A percentile compares a stretch with the other conserved stretches of the same genome.
These are phyloP conservation scores for Ichneumon xanthorius DNA, from an alignment of 2,888 invertebrate genomes.

Conservation along the genomic window DNA sequence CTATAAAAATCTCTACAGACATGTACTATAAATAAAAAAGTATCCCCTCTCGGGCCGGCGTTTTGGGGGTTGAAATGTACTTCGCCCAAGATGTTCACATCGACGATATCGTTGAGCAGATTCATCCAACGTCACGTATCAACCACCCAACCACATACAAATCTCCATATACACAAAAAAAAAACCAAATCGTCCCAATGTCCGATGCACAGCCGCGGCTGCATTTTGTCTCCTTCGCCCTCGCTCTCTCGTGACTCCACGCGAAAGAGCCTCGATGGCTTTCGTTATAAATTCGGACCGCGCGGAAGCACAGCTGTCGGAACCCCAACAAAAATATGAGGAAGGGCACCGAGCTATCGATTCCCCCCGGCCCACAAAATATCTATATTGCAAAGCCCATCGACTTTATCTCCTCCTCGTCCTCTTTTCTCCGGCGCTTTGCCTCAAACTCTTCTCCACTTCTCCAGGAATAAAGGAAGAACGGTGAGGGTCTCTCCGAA, in stretches of 20 bases:
- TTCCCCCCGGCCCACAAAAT: constrained; percentile 27
- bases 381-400: constrained; percentile 53
- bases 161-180: neutral
- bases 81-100: too few relatives aligned
- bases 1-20: too few relatives aligned
- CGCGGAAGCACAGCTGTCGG: constrained; percentile 12
- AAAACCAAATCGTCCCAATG: constrained; percentile 15
- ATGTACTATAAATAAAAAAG: too few relatives aligned
- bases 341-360: constrained; percentile 49
- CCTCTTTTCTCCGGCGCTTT: constrained; percentile 27
- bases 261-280: constrained; percentile 38
- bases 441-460: constrained; percentile 41
- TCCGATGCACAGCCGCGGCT: constrained; percentile 33
- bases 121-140: neutral
- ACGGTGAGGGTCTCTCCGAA: constrained; percentile 28
- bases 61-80: too few relatives aligned
- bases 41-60: too few relatives aligned
- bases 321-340: constrained; percentile 16
- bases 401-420: constrained; percentile 40
- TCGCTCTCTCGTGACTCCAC: constrained; percentile 26
- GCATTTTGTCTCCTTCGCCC: constrained; percentile 25
- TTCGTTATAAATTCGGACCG: constrained; percentile 52
- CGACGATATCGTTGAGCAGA: neutral
- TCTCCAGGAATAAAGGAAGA: constrained; percentile 45
- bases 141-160: neutral